Evolutionary conservation across 2,888 invertebrate genomes (phyloP).

Genomic region (Hypena proboscidalis): DNA sequence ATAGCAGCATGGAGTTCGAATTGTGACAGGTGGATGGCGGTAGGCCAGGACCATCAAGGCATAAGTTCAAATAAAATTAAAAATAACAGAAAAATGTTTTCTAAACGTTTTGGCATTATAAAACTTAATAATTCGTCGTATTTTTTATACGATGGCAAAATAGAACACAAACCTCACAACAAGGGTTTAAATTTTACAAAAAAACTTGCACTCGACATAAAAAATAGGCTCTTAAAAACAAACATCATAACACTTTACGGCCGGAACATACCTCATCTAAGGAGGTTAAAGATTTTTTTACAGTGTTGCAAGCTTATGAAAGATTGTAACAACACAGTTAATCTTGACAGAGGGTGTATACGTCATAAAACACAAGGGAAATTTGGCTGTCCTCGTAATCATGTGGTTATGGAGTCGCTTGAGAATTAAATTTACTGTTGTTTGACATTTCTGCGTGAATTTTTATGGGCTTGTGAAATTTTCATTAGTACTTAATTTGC

Average conservation of each 20-base stretch:
- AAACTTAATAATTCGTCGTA: too few relatives aligned
- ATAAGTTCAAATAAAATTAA: too few relatives aligned
- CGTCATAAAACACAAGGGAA: conserved; percentile 17
- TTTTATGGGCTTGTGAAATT: conserved; percentile 1
- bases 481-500: neutral
- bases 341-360: conserved; percentile 22
- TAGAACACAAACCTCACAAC: too few relatives aligned
- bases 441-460: neutral
- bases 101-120: too few relatives aligned
- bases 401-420: conserved; percentile 28
- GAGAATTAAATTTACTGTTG: conserved; percentile 19
- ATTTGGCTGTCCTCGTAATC: conserved; percentile 28
- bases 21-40: too few relatives aligned
- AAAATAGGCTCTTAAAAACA: conserved; percentile 2
- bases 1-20: too few relatives aligned
- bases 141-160: too few relatives aligned
- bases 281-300: conserved; percentile 9
- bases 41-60: too few relatives aligned
- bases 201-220: too few relatives aligned
- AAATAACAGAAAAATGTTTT: too few relatives aligned
- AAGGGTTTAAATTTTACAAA: too few relatives aligned
- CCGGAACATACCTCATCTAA: conserved; percentile 1
- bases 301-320: conserved; percentile 20
- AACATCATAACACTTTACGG: conserved; percentile 6
- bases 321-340: conserved; percentile 33